Percentiles rank a stretch among this genome's conserved stretches.
phyloP scores from a whole-genome alignment of 2,797 vertebrate species.

The Tapera naevia region DNA sequence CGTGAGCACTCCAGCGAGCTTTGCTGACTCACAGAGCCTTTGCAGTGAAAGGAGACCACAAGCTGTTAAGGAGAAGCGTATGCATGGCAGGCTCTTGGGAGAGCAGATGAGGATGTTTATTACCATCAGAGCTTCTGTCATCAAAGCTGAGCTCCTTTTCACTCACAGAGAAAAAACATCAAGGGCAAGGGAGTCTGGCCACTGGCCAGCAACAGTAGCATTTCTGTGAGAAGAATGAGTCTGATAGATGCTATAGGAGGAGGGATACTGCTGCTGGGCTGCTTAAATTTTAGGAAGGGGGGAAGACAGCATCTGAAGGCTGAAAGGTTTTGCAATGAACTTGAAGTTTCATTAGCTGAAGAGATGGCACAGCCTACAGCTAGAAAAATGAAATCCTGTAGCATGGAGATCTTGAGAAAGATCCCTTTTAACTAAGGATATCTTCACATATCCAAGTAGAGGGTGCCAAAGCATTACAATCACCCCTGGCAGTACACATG shows the following conservation, averaged over 20 bases:
- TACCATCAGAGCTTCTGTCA: not conserved
- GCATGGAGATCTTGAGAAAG: not conserved
- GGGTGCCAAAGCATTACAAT: not conserved
- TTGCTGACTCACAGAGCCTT: conserved; percentile 6
- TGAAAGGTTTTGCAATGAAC: not conserved
- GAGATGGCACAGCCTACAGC: not conserved
- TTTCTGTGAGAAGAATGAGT: not conserved
- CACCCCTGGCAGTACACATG: not conserved
- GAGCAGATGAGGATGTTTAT: not conserved
- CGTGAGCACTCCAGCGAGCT: not conserved
- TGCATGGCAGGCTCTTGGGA: not conserved
- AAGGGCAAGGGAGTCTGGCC: not conserved
- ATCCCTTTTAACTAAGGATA: not conserved
- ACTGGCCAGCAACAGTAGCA: not conserved
- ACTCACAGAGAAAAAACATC: not conserved
- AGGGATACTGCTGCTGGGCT: not conserved
- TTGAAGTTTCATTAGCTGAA: not conserved
- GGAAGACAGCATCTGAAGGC: not conserved
- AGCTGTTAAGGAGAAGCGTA: not conserved
- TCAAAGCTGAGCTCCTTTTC: not conserved
- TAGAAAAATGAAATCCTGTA: not conserved
- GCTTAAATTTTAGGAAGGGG: not conserved
- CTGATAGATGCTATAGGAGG: not conserved
- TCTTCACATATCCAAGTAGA: not conserved
- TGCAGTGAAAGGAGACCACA: not conserved